Base-by-base conservation (phyloP, 2,888 invertebrate genomes). In the Phyllotreta cruciferae region DNA sequence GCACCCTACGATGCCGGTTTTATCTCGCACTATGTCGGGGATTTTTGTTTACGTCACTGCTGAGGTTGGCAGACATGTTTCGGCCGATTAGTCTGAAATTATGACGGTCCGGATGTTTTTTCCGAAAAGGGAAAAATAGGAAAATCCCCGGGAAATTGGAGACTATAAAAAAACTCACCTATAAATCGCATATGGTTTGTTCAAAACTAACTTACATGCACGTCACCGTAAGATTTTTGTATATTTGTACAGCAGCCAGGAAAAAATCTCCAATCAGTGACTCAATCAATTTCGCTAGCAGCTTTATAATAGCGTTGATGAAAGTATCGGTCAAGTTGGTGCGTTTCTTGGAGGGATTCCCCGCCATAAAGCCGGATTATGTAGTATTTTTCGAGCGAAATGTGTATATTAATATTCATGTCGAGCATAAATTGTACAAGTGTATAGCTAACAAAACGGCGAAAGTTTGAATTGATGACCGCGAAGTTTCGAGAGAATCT, bases 381-480 rank as follows among this genome's bases (percentile, higher is more conserved):
- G 4, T 7, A 7, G 9, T 47, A 47, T 47, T 34, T 14, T 47
- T 47, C 35, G 36, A 50, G 36, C 6, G 36, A 35, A 35, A 36
- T 6, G 4, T 7, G n/a, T n/a, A 14, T 55, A 11, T 41, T 50
- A 49, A 57, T 50, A 57, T 49, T 57, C 41, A 57, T 57, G 39
- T 24, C 49, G 0, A 11, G 8, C 49, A 39, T 57, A 39, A 57
- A 41, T 57, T 50, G 39, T 49, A 57, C 56, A 47, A 37, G 56
- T 49, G 56, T 49, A 38, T 49, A 55, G 57, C 49, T 49, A 57
- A 57, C 57, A 57, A 49, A 57, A 57, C 57, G 36, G 50, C 49
- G 39, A 57, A 57, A 57, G 57, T 57, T 57, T 57, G 57, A 57
- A 57, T 57, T 57, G 57, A 57, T 57, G 57, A 57, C 50, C 57